Percentiles rank a stretch among this genome's conserved stretches.
Conservation (phyloP, 2,888 invertebrate genomes). For the Melikaiella ostensackeni region DNA sequence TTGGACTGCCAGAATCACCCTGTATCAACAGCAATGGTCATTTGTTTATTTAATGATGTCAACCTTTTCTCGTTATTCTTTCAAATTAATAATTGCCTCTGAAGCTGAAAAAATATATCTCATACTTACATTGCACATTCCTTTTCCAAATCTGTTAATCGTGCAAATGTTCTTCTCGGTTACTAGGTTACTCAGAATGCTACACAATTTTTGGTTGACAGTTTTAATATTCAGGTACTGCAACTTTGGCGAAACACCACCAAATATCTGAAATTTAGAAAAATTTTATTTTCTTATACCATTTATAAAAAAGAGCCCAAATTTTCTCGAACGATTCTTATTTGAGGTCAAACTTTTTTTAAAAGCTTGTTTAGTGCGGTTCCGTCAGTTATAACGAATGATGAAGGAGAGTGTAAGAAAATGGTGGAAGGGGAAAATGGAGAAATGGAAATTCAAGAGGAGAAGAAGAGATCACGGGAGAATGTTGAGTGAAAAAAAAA, state of each 20-base stretch:
- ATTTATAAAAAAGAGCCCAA: not conserved
- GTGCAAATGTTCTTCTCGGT: slow-evolving; percentile 25
- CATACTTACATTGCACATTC: slow-evolving; percentile 2
- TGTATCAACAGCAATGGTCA: not conserved
- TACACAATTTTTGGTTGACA: not conserved
- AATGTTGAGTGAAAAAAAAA: too few relatives aligned
- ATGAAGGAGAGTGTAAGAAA: too few relatives aligned
- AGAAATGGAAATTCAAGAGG: too few relatives aligned
- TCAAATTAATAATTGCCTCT: too few relatives aligned
- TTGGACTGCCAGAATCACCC: slow-evolving; percentile 37
- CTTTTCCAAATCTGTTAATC: not conserved
- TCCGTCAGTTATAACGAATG: too few relatives aligned
- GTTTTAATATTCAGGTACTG: slow-evolving; percentile 4
- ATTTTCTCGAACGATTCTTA: too few relatives aligned
- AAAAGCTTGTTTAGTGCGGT: too few relatives aligned
- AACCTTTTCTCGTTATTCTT: not conserved
- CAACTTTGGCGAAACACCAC: not conserved
- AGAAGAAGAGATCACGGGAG: too few relatives aligned
- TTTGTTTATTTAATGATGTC: too few relatives aligned
- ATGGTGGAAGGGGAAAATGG: too few relatives aligned
- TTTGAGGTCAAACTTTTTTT: too few relatives aligned
- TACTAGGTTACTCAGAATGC: not conserved
- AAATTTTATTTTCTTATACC: not conserved
- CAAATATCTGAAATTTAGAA: not conserved
- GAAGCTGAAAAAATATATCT: not conserved